These are phyloP conservation scores for Deilephila porcellus DNA, from an alignment of 2,888 invertebrate species.

Conservation along the genomic window DNA sequence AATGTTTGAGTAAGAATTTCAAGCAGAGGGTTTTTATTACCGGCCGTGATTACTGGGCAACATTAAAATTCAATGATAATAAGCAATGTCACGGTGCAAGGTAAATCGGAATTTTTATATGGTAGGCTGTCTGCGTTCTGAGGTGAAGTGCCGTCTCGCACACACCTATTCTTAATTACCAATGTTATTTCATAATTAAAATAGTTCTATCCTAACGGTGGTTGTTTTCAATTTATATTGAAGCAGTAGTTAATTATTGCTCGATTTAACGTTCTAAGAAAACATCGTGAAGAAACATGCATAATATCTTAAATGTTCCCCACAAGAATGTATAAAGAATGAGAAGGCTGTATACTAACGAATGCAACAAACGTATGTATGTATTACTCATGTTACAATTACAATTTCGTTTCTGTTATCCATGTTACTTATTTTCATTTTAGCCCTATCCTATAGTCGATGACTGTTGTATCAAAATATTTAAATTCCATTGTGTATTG, in stretches of 20 bases:
- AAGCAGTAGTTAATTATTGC: too few relatives aligned
- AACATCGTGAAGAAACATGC: too few relatives aligned
- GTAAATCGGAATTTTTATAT: constrained; percentile 43
- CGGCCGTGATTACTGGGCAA: constrained; percentile 26
- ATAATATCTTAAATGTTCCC: too few relatives aligned
- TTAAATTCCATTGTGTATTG: neutral
- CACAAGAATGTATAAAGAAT: too few relatives aligned
- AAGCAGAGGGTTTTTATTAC: constrained; percentile 22
- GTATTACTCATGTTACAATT: neutral
- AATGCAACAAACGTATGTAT: neutral
- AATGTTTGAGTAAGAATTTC: constrained; percentile 27
- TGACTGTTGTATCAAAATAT: neutral
- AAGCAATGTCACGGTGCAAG: constrained; percentile 42
- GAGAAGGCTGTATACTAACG: neutral
- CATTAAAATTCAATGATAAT: constrained; percentile 44
- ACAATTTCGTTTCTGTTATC: neutral
- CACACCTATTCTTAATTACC: neutral
- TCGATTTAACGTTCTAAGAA: too few relatives aligned
- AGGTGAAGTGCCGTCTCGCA: constrained; percentile 29
- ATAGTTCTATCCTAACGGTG: too few relatives aligned
- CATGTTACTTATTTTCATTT: too few relatives aligned
- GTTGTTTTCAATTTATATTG: too few relatives aligned
- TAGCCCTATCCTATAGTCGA: too few relatives aligned
- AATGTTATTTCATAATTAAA: neutral
- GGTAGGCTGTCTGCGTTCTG: constrained; percentile 36